phyloP scores from a whole-genome alignment of 1,140 invertebrate species.

The Galendromus occidentalis region DNA sequence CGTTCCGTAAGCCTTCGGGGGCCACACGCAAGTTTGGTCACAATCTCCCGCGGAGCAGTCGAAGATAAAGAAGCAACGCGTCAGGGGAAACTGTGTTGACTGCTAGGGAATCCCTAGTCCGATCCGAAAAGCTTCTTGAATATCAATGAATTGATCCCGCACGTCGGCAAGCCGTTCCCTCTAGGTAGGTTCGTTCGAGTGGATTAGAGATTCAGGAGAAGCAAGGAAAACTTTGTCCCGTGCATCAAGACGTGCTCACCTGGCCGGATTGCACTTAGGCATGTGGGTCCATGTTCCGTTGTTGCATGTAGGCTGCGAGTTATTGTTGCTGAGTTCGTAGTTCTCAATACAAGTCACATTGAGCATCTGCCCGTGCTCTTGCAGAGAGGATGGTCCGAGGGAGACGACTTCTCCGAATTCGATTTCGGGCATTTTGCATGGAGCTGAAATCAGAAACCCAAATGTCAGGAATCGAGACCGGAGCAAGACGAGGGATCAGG shows the following conservation, averaged over 20 bases:
- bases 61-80: too few species aligned
- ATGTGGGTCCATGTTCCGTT: conserved; percentile 90
- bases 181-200: not conserved
- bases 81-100: too few species aligned
- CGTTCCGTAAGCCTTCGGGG: too few species aligned
- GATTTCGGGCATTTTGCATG: conserved; percentile 71
- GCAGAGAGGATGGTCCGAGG: conserved; percentile 32
- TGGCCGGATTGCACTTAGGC: conserved; percentile 65
- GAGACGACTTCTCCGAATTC: conserved; percentile 48
- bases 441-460: conserved; percentile 37
- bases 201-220: not conserved
- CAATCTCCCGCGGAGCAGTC: too few species aligned
- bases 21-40: too few species aligned
- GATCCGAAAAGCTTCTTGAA: too few species aligned
- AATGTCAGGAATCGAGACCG: too few species aligned
- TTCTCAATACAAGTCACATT: conserved; percentile 62
- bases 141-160: too few species aligned
- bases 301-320: conserved; percentile 51
- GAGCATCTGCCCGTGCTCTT: conserved; percentile 63
- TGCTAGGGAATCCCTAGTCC: too few species aligned
- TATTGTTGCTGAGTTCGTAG: conserved; percentile 60
- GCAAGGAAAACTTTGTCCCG: too few species aligned
- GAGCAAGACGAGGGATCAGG: too few species aligned
- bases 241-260: conserved; percentile 15
- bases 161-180: too few species aligned